These are phyloP conservation scores for Fukomys damarensis DNA, from an alignment of 2,113 vertebrate species.

Conservation along the genomic window DNA sequence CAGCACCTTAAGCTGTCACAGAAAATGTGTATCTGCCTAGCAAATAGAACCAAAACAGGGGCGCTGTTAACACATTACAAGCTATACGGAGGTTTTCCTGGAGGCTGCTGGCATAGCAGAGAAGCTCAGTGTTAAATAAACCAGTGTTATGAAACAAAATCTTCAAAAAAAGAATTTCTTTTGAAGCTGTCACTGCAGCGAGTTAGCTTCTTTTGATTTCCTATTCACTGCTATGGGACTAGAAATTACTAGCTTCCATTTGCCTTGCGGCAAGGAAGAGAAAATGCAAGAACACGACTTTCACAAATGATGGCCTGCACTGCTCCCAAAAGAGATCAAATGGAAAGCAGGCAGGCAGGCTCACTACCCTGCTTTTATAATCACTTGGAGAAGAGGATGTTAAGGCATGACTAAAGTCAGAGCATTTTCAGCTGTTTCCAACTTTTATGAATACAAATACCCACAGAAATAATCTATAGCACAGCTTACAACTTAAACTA, in stretches of 20 bases:
- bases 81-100: not conserved
- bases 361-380: conserved; percentile 19
- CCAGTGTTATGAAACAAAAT: not conserved
- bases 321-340: conserved; percentile 74
- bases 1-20: not conserved
- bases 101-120: conserved; percentile 62
- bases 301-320: conserved; percentile 64
- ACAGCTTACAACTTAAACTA: not conserved
- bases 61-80: accelerated
- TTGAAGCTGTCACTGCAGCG: conserved; percentile 58
- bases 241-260: conserved; percentile 76
- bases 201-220: conserved; percentile 74
- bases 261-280: conserved; percentile 61
- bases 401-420: not conserved
- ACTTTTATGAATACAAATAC: conserved; percentile 61
- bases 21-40: not conserved
- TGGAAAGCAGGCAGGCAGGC: conserved; percentile 51
- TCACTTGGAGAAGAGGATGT: not conserved
- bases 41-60: not conserved
- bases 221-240: conserved; percentile 61
- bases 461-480: not conserved
- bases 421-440: not conserved
- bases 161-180: conserved; percentile 65
- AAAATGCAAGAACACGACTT: conserved; percentile 74
- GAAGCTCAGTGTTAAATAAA: conserved; percentile 58